These are phyloP conservation scores for Nothocercus nigrocapillus DNA, from an alignment of 2,113 vertebrate genomes.

Conservation along the genomic window DNA sequence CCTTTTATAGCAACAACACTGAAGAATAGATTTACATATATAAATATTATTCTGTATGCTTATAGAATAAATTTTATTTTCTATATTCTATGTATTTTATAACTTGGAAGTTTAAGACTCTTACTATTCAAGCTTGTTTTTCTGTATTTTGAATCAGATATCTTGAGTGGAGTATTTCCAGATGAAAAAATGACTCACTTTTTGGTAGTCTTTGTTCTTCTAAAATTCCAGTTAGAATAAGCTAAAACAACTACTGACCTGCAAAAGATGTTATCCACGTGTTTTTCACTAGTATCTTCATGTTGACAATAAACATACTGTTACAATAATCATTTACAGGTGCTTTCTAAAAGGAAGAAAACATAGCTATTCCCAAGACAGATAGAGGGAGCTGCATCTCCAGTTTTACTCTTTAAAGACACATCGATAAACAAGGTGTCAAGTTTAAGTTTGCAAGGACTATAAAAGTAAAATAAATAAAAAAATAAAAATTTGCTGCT, in stretches of 20 bases:
- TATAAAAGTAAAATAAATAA: neutral
- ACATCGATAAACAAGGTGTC: neutral
- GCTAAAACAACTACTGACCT: neutral
- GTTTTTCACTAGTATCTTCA: neutral
- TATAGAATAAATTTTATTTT: neutral
- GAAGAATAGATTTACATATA: neutral
- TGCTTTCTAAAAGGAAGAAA: neutral
- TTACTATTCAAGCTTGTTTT: neutral
- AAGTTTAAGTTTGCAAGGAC: neutral
- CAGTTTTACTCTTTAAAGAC: conserved; percentile 45
- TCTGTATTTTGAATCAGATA: neutral
- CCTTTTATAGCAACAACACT: neutral
- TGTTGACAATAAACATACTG: neutral
- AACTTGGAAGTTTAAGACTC: neutral
- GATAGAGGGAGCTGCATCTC: conserved; percentile 66
- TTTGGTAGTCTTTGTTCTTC: neutral
- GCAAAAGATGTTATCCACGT: neutral
- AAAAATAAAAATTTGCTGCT: neutral
- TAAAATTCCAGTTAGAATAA: neutral
- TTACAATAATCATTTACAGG: neutral
- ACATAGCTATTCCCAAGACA: conserved; percentile 32
- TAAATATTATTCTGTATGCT: neutral
- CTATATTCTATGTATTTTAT: neutral
- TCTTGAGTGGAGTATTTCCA: neutral
- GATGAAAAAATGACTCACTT: neutral